These are phyloP conservation scores for Megaceryle maxima DNA, from an alignment of 2,113 vertebrate species.

Conservation along the genomic window DNA sequence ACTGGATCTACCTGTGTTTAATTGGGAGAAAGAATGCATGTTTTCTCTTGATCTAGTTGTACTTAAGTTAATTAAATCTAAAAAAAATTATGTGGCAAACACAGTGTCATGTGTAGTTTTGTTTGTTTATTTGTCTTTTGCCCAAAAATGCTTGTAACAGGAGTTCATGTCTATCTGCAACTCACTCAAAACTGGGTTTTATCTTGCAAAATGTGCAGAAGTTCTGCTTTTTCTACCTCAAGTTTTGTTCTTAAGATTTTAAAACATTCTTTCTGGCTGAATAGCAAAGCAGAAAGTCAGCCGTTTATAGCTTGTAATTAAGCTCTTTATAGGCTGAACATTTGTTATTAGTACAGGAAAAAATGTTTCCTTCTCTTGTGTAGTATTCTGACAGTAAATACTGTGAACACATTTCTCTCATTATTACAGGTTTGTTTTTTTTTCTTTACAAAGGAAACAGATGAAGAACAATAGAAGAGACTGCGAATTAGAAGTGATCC, in stretches of 20 bases:
- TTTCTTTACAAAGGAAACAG: neutral
- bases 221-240: slow-evolving; percentile 43
- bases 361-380: slow-evolving; percentile 11
- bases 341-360: slow-evolving; percentile 48
- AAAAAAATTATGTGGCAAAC: neutral
- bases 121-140: slow-evolving; percentile 15
- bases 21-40: neutral
- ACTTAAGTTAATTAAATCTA: slow-evolving; percentile 30
- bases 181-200: neutral
- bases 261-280: slow-evolving; percentile 55
- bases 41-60: slow-evolving; percentile 20
- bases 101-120: neutral
- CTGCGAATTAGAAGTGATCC: neutral
- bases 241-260: slow-evolving; percentile 54
- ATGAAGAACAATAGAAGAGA: neutral
- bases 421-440: neutral
- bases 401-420: neutral
- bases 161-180: neutral
- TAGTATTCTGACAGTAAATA: neutral
- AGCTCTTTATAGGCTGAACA: slow-evolving; percentile 61
- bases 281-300: slow-evolving; percentile 65
- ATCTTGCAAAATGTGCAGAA: slow-evolving; percentile 52
- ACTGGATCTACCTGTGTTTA: neutral
- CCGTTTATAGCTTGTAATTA: slow-evolving; percentile 66
- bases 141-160: neutral